Conservation (phyloP, 2,888 invertebrate genomes). For the Eustalomyia histrio region DNA sequence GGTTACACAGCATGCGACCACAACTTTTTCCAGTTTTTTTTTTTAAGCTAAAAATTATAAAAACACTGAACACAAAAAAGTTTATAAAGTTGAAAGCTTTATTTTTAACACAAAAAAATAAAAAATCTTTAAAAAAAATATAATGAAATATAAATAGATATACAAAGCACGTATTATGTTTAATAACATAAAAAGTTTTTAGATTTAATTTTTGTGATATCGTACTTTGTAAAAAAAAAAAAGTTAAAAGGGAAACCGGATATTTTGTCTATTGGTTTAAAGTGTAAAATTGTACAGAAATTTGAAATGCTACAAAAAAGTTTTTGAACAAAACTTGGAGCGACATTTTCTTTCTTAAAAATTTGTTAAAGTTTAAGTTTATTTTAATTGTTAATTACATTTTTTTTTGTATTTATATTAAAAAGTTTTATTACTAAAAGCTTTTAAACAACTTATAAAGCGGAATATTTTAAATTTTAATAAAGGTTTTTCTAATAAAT, state of each 20-base stretch:
- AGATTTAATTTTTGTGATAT: background rate
- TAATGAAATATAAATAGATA: conserved; percentile 2
- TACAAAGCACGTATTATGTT: background rate
- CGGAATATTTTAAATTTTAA: too few species aligned
- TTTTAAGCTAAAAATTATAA: background rate
- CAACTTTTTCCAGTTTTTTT: conserved; percentile 8
- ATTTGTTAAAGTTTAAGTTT: background rate
- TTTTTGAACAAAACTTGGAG: background rate
- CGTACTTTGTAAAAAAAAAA: background rate
- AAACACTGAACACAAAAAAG: background rate
- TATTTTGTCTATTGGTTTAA: background rate
- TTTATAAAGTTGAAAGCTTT: background rate
- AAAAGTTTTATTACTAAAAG: background rate
- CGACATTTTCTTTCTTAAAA: background rate
- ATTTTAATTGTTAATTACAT: background rate
- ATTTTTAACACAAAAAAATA: background rate
- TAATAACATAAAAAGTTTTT: background rate
- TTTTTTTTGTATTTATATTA: background rate
- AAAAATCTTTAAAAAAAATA: background rate
- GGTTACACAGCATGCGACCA: conserved; percentile 32
- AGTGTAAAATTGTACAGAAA: background rate
- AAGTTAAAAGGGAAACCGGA: background rate
- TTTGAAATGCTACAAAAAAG: background rate
- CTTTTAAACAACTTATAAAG: background rate
- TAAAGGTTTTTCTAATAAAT: too few species aligned